Percentiles rank a stretch among this genome's conserved stretches.
Evolutionary conservation across 2,113 vertebrate genomes (phyloP).

Genomic region (Coturnix japonica): DNA sequence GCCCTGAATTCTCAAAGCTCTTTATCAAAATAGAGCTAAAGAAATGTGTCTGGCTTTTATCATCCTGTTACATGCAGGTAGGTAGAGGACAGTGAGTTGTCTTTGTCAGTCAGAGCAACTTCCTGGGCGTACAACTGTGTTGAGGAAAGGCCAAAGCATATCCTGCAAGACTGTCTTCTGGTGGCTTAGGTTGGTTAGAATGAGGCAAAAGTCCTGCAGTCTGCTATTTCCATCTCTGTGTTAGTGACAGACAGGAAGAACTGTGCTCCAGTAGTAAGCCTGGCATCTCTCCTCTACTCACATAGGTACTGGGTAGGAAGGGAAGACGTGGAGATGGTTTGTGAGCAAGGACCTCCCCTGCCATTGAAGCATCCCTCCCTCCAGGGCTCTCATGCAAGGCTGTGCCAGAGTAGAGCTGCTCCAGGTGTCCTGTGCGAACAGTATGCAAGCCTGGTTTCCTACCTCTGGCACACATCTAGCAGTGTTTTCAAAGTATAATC

Average conservation of each 20-base stretch:
- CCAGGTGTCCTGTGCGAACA: neutral
- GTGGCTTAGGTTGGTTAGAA: neutral
- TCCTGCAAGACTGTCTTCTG: neutral
- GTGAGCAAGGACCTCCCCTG: neutral
- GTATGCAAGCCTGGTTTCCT: neutral
- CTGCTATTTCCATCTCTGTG: neutral
- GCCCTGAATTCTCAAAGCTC: neutral
- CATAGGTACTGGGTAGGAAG: neutral
- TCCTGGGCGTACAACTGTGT: neutral
- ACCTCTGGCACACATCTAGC: rapidly evolving
- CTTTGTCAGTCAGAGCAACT: neutral
- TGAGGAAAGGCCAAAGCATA: neutral
- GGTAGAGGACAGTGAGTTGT: rapidly evolving
- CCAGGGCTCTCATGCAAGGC: rapidly evolving
- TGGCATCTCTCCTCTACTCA: neutral
- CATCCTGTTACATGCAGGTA: neutral
- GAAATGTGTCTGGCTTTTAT: neutral
- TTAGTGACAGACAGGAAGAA: neutral
- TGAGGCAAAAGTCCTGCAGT: neutral
- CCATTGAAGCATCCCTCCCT: rapidly evolving
- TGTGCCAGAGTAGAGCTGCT: neutral
- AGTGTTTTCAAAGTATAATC: rapidly evolving
- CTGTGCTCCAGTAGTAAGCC: neutral
- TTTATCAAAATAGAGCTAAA: neutral
- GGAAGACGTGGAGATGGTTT: neutral